A percentile compares a stretch with the other conserved stretches of the same genome.
These are phyloP conservation scores for Dufourea novaeangliae DNA, from an alignment of 1,140 invertebrate genomes.

Conservation along the genomic window DNA sequence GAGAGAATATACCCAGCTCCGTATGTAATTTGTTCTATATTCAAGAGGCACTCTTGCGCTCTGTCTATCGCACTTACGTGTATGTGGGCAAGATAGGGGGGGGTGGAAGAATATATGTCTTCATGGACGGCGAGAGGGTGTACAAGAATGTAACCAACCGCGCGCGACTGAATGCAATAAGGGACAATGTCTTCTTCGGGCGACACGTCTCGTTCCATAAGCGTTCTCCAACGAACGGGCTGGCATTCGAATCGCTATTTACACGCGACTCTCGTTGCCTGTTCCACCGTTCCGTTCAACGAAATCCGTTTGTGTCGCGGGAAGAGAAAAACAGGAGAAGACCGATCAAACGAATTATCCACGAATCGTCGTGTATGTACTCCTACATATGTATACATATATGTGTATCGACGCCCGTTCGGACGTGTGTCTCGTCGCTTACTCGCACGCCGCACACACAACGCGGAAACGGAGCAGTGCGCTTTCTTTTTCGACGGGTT, in stretches of 20 bases:
- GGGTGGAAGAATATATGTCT: slow-evolving; percentile 40
- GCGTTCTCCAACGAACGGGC: slow-evolving; percentile 27
- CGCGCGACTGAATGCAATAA: slow-evolving; percentile 33
- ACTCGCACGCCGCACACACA: too few species aligned
- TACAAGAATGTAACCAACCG: slow-evolving; percentile 38
- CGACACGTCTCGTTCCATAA: slow-evolving; percentile 32
- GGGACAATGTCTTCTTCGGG: slow-evolving; percentile 22
- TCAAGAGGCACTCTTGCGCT: slow-evolving; percentile 23
- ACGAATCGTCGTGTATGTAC: too few species aligned
- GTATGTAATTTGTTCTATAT: slow-evolving; percentile 48
- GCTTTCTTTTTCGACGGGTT: background rate
- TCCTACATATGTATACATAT: too few species aligned
- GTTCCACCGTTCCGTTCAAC: too few species aligned
- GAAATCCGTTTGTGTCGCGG: too few species aligned
- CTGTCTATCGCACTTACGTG: slow-evolving; percentile 2
- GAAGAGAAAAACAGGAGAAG: too few species aligned
- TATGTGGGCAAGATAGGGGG: too few species aligned
- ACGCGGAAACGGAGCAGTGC: background rate
- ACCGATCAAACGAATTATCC: too few species aligned
- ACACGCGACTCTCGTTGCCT: slow-evolving; percentile 6
- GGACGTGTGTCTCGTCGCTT: too few species aligned
- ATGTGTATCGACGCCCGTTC: too few species aligned
- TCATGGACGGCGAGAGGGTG: slow-evolving; percentile 41
- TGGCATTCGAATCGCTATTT: slow-evolving; percentile 47
- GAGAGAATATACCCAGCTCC: slow-evolving; percentile 12